Evolutionary conservation across 2,113 vertebrate genomes (phyloP), one percentile per base, ranked within the genome.

Genomic region (Probosciger aterrimus): DNA sequence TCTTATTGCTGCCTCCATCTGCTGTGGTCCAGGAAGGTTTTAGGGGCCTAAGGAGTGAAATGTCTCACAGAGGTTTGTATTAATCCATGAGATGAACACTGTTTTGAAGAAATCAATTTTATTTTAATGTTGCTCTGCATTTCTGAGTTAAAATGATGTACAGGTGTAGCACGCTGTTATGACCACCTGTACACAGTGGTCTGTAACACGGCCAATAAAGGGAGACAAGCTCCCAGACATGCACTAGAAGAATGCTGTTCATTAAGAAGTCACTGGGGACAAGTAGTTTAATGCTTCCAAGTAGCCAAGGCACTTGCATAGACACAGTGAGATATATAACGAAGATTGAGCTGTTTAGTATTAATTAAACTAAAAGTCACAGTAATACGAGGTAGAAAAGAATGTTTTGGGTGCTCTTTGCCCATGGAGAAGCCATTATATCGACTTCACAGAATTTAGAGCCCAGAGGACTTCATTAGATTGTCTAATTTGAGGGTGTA

Each of bases 321-420:
- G 77, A 87, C 62, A 59, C 74, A 76, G 44, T 86, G 39, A 96
- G 73, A 53, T 86, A 82, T 17, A 37, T 84, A 93, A 90, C 64
- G 39, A 92, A 91, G 73, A 93, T 92, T 89, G 92, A 82, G 62
- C 0, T 1, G 23, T 76, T 93, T 43, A 49, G 31, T 74, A 76
- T 69, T 90, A 95, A 95, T 94, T 95, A 91, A 95, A 85, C 17
- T 74, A 65, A 71, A 91, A 49, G 39, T 71, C 83, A 52, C 55
- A 78, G 35, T 76, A 89, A 33, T 20, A 41, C 20, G 16, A 22
- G 18, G 37, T 69, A 84, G 62, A 62, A 94, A 67, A 92, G 5
- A 82, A 71, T 73, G 41, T 23, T 63, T 81, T 57, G 44, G 27
- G 4, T 91, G 50, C 11, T 31, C 28, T 82, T 89, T 50, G 65